Evolutionary conservation across 2,113 vertebrate species (phyloP).

Genomic region (Entelurus aequoreus): DNA sequence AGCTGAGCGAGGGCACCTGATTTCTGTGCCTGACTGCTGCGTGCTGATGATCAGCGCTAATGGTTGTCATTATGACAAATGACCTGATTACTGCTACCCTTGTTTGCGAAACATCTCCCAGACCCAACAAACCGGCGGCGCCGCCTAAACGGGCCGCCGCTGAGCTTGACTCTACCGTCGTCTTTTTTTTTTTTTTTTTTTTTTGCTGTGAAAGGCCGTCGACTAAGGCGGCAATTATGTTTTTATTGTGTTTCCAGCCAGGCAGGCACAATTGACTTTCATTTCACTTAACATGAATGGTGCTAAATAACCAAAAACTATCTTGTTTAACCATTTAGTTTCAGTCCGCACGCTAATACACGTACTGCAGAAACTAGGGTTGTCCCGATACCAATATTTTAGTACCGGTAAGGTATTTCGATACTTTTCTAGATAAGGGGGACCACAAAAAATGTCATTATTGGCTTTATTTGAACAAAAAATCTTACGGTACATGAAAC

Average conservation of each 20-base stretch:
- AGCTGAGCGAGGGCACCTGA: conserved; percentile 50
- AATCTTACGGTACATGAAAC: too few species aligned
- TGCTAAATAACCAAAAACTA: too few species aligned
- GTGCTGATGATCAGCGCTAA: conserved; percentile 59
- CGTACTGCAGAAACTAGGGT: too few species aligned
- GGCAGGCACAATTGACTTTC: not conserved
- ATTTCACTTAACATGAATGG: not conserved
- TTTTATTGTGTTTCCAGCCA: conserved; percentile 4
- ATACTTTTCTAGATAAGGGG: too few species aligned
- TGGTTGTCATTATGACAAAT: conserved; percentile 75
- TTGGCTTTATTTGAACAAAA: too few species aligned
- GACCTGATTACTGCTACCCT: conserved; percentile 71
- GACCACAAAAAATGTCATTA: too few species aligned
- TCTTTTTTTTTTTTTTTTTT: not conserved
- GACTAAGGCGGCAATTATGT: conserved; percentile 1
- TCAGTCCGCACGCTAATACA: too few species aligned
- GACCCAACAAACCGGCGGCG: conserved; percentile 53
- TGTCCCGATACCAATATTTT: too few species aligned
- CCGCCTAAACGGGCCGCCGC: conserved; percentile 37
- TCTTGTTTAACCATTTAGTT: too few species aligned
- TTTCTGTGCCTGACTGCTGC: conserved; percentile 58
- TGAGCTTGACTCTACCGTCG: conserved; percentile 47
- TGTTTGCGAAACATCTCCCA: conserved; percentile 61
- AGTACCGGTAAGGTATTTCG: too few species aligned
- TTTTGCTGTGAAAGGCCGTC: conserved; percentile 26